Evolutionary conservation across 2,888 invertebrate genomes (phyloP).

Genomic region (Nasonia oneida): DNA sequence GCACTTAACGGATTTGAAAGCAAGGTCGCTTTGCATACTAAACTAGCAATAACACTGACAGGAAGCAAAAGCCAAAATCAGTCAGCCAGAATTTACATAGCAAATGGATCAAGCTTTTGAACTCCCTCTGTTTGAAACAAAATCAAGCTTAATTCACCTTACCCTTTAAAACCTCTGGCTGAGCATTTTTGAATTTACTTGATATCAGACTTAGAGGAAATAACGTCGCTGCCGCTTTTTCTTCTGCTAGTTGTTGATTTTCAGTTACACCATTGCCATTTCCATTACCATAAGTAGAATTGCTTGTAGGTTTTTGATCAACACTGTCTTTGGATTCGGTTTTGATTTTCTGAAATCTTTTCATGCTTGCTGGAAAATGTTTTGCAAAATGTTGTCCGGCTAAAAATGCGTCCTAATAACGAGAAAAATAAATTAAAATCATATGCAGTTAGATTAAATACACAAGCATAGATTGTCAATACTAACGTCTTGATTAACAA

Average conservation of each 20-base stretch:
- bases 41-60: neutral
- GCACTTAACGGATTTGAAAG: neutral
- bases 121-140: neutral
- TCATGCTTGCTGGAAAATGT: slow-evolving; percentile 81
- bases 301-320: slow-evolving; percentile 53
- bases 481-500: slow-evolving; percentile 85
- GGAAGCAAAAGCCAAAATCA: slow-evolving; percentile 13
- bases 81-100: slow-evolving; percentile 4
- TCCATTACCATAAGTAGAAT: slow-evolving; percentile 7
- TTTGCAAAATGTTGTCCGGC: slow-evolving; percentile 89
- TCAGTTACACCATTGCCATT: slow-evolving; percentile 41
- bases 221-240: slow-evolving; percentile 74
- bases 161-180: slow-evolving; percentile 72
- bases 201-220: slow-evolving; percentile 75
- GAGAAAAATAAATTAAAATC: slow-evolving; percentile 18
- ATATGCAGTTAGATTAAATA: slow-evolving; percentile 3
- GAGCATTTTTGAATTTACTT: slow-evolving; percentile 71
- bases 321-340: slow-evolving; percentile 74
- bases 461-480: neutral
- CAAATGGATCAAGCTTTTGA: slow-evolving; percentile 18
- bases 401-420: slow-evolving; percentile 79
- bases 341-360: slow-evolving; percentile 78
- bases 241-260: slow-evolving; percentile 68
- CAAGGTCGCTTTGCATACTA: slow-evolving; percentile 24
- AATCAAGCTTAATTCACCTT: slow-evolving; percentile 34